Base-by-base conservation (phyloP, 2,797 vertebrate genomes). In the Rhinatrema bivittatum region DNA sequence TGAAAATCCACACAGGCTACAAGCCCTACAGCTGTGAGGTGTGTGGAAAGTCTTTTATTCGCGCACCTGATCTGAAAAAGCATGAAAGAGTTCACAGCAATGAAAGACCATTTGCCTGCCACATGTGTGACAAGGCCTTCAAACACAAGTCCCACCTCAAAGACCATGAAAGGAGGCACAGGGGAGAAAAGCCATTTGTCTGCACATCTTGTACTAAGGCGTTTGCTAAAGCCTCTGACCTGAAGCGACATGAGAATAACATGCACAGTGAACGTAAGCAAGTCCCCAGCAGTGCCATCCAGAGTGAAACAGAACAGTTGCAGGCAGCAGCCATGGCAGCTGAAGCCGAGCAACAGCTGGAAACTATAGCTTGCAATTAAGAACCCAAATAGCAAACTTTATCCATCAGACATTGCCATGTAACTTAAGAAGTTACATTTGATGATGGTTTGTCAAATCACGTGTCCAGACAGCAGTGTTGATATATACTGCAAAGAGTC, bases 131-230 rank as follows among this genome's bases (percentile, higher is more conserved):
- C 70, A 98, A 98, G 66, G 96, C 96, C 51, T 98, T 99, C 82
- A 99, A 99, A 70, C 95, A 98, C 82, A 98, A 98, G 82, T 99
- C 95, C 7, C 96, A 99, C 74, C 89, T 99, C 75, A 98, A 98
- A 65, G 96, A 99, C 74, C 96, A 99, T 4, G 96, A 99, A 54
- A 79, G 96, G 55, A 85, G 95, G 45, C 96, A 99, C 67, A 66
- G 96, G 42, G 95, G 96, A 20, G 94, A 98, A 68, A 91, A 96
- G 61, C 96, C 96, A 32, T 99, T 98, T 54, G 92, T 94, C 69
- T 99, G 96, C 58, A 84, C 89, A 66, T 95, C 94, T 15, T 99
- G 95, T 70, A 91, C 93, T 48, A 99, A 99, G 69, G 96, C 96
- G 1, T 98, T 99, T 73, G 96, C 95, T 69, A 98, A 99, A 72